Percentiles rank a stretch among this genome's conserved stretches.
Conservation (phyloP, 2,113 vertebrate genomes). For the Sciurus niger region DNA sequence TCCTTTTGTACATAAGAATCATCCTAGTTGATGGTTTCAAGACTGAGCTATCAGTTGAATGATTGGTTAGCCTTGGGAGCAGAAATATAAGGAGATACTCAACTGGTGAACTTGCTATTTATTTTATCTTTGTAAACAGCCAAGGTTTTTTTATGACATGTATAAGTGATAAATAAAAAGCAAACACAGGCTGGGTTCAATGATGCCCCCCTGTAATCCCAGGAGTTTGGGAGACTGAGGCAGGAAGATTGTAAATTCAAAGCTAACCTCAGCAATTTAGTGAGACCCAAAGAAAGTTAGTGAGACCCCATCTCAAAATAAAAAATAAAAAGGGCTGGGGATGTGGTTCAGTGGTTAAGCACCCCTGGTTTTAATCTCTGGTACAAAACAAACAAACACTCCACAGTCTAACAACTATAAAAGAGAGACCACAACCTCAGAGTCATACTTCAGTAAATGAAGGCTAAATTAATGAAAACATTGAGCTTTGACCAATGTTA, state of each 20-base stretch:
- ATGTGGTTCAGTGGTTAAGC: too few species aligned
- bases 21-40: not conserved
- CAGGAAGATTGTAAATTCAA: too few species aligned
- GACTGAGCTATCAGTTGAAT: not conserved
- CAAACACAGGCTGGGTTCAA: not conserved
- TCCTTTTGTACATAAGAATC: not conserved
- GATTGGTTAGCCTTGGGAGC: not conserved
- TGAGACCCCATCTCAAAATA: too few species aligned
- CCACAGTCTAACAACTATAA: not conserved
- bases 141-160: not conserved
- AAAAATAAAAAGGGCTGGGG: too few species aligned
- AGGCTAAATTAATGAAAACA: constrained; percentile 17
- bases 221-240: too few species aligned
- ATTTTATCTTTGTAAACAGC: not conserved
- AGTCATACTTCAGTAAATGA: not conserved
- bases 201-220: too few species aligned
- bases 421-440: not conserved
- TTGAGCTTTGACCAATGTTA: not conserved
- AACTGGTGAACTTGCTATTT: constrained; percentile 4
- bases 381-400: too few species aligned
- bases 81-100: constrained; percentile 44
- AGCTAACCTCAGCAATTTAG: too few species aligned
- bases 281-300: too few species aligned
- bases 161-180: constrained; percentile 38
- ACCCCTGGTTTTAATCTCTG: too few species aligned